phyloP scores from a whole-genome alignment of 1,140 invertebrate species.

The Hycleus cichorii region DNA sequence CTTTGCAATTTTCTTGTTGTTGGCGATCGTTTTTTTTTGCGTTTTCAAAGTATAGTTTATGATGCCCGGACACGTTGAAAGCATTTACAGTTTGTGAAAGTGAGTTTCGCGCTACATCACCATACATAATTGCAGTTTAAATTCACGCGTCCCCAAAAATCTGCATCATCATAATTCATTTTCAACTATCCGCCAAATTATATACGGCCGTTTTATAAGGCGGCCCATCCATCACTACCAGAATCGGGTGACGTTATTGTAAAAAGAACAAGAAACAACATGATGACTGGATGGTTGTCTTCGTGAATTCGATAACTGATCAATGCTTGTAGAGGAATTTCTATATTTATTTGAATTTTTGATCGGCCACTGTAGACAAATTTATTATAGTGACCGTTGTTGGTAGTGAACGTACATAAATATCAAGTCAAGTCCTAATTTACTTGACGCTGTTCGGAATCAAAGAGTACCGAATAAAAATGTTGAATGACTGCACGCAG shows the following conservation, averaged over 20 bases:
- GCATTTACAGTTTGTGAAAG: too few species aligned
- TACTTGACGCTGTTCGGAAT: conserved; percentile 18
- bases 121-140: conserved; percentile 18
- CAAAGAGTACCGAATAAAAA: conserved; percentile 22
- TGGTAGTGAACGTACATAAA: conserved; percentile 16
- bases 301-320: too few species aligned
- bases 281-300: too few species aligned
- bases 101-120: conserved; percentile 1
- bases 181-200: conserved; percentile 17
- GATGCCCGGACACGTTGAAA: too few species aligned
- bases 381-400: conserved; percentile 9
- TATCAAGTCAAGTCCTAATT: conserved; percentile 19
- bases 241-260: conserved; percentile 5
- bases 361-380: background rate
- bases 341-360: background rate
- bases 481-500: conserved; percentile 21
- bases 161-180: conserved; percentile 29
- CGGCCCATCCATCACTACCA: conserved; percentile 21
- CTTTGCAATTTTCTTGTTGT: too few species aligned
- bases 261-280: conserved; percentile 1
- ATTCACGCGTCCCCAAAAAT: conserved; percentile 24
- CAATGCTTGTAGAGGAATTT: background rate
- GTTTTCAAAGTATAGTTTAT: too few species aligned
- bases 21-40: too few species aligned
- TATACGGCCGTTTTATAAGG: conserved; percentile 9